Conservation (phyloP, 2,888 invertebrate genomes). For the Lucinisca nassula region DNA sequence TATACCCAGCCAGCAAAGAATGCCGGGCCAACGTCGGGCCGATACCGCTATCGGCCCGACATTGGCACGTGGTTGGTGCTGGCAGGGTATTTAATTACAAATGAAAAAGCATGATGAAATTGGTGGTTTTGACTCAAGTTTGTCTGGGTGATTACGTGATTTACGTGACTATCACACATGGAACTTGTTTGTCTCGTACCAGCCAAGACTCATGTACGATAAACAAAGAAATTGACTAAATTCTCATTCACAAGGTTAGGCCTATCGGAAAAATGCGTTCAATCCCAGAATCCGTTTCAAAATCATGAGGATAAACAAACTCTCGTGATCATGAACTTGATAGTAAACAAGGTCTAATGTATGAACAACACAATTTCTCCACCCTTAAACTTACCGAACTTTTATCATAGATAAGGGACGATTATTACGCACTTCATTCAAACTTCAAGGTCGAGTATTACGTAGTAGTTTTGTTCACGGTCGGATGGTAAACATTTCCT, state of each 20-base stretch:
- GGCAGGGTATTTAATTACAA: too few species aligned
- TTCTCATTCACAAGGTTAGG: background rate
- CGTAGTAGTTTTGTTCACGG: background rate
- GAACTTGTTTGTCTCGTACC: background rate
- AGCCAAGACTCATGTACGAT: background rate
- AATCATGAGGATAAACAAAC: background rate
- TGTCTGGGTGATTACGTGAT: background rate
- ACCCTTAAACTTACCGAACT: background rate
- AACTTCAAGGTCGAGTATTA: background rate
- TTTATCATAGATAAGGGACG: background rate
- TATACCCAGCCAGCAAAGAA: too few species aligned
- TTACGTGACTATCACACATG: background rate
- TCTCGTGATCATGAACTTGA: background rate
- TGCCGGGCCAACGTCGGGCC: too few species aligned
- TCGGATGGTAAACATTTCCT: background rate
- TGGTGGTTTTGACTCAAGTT: too few species aligned
- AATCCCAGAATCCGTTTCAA: background rate
- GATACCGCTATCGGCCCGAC: too few species aligned
- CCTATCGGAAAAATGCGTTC: background rate
- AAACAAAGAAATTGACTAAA: background rate
- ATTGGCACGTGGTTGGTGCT: too few species aligned
- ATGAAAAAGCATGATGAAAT: too few species aligned
- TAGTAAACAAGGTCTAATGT: background rate
- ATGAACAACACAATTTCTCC: background rate
- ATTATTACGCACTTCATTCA: background rate